These are phyloP conservation scores for Oryzias woworae DNA, from an alignment of 2,113 vertebrate genomes.

Conservation along the genomic window DNA sequence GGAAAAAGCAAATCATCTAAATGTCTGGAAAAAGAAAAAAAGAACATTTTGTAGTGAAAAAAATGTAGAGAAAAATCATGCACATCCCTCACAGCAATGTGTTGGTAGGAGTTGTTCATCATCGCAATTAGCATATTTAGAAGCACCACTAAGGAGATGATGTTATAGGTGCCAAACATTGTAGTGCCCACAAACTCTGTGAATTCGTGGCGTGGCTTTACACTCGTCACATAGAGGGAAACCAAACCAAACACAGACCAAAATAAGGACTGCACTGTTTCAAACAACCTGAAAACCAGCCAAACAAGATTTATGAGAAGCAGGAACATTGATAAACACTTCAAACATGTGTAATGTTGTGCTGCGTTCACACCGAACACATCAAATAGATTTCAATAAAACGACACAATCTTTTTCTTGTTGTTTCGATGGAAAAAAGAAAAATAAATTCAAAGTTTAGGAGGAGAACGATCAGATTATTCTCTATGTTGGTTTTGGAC, in stretches of 20 bases:
- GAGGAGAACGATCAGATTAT: too few species aligned
- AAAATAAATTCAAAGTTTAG: too few species aligned
- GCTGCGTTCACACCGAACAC: not conserved
- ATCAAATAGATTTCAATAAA: not conserved
- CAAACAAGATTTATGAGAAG: conserved; percentile 17
- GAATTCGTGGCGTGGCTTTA: conserved; percentile 86
- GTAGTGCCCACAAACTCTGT: conserved; percentile 96
- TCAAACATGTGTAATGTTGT: not conserved
- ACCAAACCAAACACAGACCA: conserved; percentile 98
- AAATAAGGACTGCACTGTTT: conserved; percentile 94
- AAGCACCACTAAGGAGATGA: conserved; percentile 97
- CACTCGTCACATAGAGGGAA: conserved; percentile 92
- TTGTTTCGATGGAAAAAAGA: too few species aligned
- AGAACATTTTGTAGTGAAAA: conserved; percentile 1
- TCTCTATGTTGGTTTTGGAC: too few species aligned
- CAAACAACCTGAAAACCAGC: conserved; percentile 85
- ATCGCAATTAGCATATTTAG: conserved; percentile 99
- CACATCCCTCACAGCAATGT: conserved; percentile 89
- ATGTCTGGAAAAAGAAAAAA: not conserved
- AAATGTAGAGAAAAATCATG: not conserved
- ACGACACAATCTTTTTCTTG: too few species aligned
- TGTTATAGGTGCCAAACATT: conserved; percentile 97
- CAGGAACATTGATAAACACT: not conserved
- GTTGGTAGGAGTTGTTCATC: conserved; percentile 99
- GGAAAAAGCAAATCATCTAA: conserved; percentile 22